phyloP scores from a whole-genome alignment of 2,888 invertebrate genomes.

The Octonoba sinensis region DNA sequence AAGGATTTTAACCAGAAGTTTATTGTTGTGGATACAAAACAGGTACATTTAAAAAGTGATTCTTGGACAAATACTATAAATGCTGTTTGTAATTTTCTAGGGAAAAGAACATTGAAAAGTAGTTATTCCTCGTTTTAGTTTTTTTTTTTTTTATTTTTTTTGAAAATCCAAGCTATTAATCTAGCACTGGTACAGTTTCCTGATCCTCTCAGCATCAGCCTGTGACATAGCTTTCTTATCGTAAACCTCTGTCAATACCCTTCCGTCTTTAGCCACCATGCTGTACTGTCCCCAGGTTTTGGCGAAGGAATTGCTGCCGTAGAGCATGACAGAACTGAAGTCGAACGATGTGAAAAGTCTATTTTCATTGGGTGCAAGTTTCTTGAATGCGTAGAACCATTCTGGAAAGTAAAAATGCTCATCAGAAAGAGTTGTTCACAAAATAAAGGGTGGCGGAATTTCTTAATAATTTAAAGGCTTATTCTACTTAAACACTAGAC shows the following conservation, averaged over 20 bases:
- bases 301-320: constrained; percentile 47
- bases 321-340: constrained; percentile 62
- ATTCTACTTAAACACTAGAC: no score
- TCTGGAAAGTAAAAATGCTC: constrained; percentile 14
- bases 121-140: no score
- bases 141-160: neutral
- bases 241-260: constrained; percentile 21
- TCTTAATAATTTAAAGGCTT: no score
- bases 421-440: no score
- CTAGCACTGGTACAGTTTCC: constrained; percentile 24
- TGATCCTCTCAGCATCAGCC: constrained; percentile 5
- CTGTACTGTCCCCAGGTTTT: constrained; percentile 20
- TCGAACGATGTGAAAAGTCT: constrained; percentile 36
- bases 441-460: no score
- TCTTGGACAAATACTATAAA: no score
- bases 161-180: neutral
- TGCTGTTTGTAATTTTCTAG: no score
- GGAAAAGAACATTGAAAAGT: no score
- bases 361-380: constrained; percentile 7
- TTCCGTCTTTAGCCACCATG: constrained; percentile 42
- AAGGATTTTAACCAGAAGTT: no score
- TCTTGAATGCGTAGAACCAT: constrained; percentile 33
- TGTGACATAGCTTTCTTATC: constrained; percentile 32
- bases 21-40: no score
- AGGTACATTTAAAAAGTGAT: no score